A percentile compares a stretch with the other conserved stretches of the same genome.
Conservation (phyloP, 2,113 vertebrate genomes). For the Verasper variegatus region DNA sequence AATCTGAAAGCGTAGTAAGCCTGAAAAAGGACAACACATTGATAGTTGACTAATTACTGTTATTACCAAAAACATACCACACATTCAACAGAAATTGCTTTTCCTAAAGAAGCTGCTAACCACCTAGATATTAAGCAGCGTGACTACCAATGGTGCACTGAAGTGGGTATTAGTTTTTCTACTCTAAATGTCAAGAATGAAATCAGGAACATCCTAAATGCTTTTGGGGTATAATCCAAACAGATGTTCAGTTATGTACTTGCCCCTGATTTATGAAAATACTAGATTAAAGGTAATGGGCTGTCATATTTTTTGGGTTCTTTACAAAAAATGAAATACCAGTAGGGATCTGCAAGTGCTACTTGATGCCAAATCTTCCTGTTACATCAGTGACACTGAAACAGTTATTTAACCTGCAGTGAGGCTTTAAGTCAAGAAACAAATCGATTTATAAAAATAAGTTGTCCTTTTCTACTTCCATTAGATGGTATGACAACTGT, state of each 20-base stretch:
- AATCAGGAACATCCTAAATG: not conserved
- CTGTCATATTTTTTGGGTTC: not conserved
- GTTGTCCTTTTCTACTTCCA: too few relatives aligned
- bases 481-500: too few relatives aligned
- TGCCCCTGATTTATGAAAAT: not conserved
- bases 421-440: too few relatives aligned
- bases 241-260: not conserved
- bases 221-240: not conserved
- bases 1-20: slow-evolving; percentile 82
- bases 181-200: not conserved
- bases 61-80: too few relatives aligned
- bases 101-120: too few relatives aligned
- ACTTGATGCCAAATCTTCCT: too few relatives aligned
- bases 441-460: too few relatives aligned
- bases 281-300: not conserved
- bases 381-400: not conserved
- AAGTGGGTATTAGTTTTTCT: not conserved
- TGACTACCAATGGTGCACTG: not conserved
- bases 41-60: not conserved
- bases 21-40: slow-evolving; percentile 65
- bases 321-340: not conserved
- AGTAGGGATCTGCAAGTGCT: too few relatives aligned
- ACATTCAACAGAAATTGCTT: too few relatives aligned
- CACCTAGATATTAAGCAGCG: not conserved
- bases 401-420: too few relatives aligned